Evolutionary conservation across 2,888 invertebrate species (phyloP), one percentile per base, ranked within the genome.

Genomic region (Xestia rhomboidea): DNA sequence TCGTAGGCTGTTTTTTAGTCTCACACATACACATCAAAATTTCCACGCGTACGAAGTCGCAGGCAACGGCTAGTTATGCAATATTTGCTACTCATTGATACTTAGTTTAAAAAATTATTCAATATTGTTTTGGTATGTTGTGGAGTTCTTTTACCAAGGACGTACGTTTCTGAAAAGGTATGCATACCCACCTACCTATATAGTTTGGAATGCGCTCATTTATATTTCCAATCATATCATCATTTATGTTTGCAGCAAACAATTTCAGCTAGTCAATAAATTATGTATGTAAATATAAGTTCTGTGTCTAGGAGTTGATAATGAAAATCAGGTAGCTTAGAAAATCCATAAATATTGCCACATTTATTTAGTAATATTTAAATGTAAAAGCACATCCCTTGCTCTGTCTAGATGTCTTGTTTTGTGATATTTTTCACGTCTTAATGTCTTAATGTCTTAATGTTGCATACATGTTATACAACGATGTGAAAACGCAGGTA

Each of bases 181-280:
- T 24, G n/a, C n/a, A n/a, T 34, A n/a, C 5, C n/a, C 11, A 54
- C 24, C 51, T 24, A 51, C n/a, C 4, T 51, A n/a, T n/a, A 2
- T n/a, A n/a, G n/a, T 11, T n/a, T 24, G 13, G 54, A 49, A 60
- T 49, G 15, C 0, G 38, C 38, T n/a, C 30, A 34, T 63, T 71
- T 63, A 71, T 11, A 63, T 71, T 63, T 51, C 21, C 41, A 71
- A 8, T n/a, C 21, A n/a, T 38, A 60, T 73, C 63, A 8, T n/a
- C 21, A n/a, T 38, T 49, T 73, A 63, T 75, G 44, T 60, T 41
- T 44, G 24, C 27, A 24, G 34, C 51, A 34, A 68, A 62, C 34
- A 51, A 62, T 34, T 60, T 63, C 21, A 74, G 30, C 10, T 46
- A 21, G 15, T 62, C 60, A 60, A 30, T n/a, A 60, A 60, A 76